phyloP scores from a whole-genome alignment of 2,888 invertebrate species.

The Scaptodrosophila latifasciaeformis region DNA sequence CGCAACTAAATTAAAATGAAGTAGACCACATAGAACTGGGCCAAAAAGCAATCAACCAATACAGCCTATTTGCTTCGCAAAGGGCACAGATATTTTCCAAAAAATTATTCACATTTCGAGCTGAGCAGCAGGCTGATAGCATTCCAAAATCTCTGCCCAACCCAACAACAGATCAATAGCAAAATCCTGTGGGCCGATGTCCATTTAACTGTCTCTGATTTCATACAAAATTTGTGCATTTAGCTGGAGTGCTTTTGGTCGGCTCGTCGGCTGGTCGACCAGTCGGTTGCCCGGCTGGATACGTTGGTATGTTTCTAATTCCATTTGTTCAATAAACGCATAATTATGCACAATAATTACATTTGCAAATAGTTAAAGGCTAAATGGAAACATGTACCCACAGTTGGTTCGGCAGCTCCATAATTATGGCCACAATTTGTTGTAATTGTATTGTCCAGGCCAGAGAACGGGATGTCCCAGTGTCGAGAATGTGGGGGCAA shows the following conservation, averaged over 20 bases:
- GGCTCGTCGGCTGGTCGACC: neutral
- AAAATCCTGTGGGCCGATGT: neutral
- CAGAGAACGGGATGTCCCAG: no score
- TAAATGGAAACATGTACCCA: neutral
- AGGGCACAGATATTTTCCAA: no score
- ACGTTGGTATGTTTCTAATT: conserved; percentile 21
- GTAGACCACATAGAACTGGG: no score
- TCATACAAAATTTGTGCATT: conserved; percentile 4
- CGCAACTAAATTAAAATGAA: no score
- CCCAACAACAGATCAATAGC: neutral
- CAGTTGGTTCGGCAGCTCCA: neutral
- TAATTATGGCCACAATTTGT: conserved; percentile 41
- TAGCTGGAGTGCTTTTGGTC: neutral
- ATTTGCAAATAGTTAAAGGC: conserved; percentile 47
- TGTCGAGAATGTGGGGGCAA: neutral
- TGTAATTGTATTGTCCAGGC: conserved; percentile 25
- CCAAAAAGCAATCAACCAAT: no score
- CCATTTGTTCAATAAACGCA: conserved; percentile 55
- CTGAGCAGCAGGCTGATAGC: no score
- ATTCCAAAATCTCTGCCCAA: neutral
- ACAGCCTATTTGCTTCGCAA: no score
- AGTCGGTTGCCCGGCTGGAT: neutral
- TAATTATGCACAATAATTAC: conserved; percentile 60
- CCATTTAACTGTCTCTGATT: conserved; percentile 1
- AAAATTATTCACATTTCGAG: no score